Percentiles rank a stretch among this genome's conserved stretches.
These are phyloP conservation scores for Ibycter americanus DNA, from an alignment of 2,797 vertebrate genomes.

Conservation along the genomic window DNA sequence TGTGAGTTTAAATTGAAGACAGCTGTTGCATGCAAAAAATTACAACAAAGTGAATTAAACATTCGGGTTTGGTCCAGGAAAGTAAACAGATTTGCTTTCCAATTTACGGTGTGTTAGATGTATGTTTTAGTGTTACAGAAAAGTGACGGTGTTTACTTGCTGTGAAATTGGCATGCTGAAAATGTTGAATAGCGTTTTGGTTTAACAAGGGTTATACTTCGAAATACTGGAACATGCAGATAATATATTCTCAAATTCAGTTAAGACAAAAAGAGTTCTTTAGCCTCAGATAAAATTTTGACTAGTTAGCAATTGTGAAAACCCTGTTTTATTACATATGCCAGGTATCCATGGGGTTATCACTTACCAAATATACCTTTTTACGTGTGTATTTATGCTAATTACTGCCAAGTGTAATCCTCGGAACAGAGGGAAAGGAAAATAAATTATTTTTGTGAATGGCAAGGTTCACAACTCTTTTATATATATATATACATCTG, in stretches of 20 bases:
- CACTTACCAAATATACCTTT: conserved; percentile 19
- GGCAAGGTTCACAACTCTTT: too few species aligned
- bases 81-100: not conserved
- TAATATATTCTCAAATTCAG: conserved; percentile 43
- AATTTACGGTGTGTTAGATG: not conserved
- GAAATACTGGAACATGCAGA: not conserved
- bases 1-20: not conserved
- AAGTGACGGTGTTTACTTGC: not conserved
- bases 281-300: conserved; percentile 48
- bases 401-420: not conserved
- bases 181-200: not conserved
- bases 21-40: not conserved
- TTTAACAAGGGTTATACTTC: not conserved
- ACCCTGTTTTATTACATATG: not conserved
- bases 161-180: not conserved
- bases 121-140: not conserved
- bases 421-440: too few species aligned
- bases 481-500: too few species aligned
- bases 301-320: conserved; percentile 12
- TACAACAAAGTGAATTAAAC: not conserved
- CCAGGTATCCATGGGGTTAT: not conserved
- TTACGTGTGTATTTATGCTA: not conserved
- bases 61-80: not conserved
- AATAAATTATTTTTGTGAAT: too few species aligned
- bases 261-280: conserved; percentile 38